A percentile compares a stretch with the other conserved stretches of the same genome.
Evolutionary conservation across 2,797 vertebrate genomes (phyloP).

Genomic region (Buceros bicornis): DNA sequence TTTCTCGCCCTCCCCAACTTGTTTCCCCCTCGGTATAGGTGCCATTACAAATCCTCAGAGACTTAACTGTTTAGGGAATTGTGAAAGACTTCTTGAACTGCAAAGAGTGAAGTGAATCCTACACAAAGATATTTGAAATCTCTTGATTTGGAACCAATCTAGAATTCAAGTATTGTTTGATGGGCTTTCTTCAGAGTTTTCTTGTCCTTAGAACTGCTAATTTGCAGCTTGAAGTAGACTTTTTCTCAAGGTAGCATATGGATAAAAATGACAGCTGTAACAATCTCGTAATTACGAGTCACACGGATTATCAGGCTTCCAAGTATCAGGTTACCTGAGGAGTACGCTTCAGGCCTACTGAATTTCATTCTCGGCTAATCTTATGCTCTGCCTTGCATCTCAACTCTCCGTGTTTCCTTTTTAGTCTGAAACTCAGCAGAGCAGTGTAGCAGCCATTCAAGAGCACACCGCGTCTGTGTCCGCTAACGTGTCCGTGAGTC

Average conservation of each 20-base stretch:
- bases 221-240: neutral
- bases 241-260: fast-evolving
- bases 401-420: neutral
- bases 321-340: neutral
- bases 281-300: neutral
- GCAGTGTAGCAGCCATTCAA: conserved; percentile 2
- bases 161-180: neutral
- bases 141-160: neutral
- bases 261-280: neutral
- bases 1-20: neutral
- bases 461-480: conserved; percentile 59
- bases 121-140: neutral
- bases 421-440: conserved; percentile 61
- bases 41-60: neutral
- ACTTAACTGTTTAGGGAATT: neutral
- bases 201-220: neutral
- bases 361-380: neutral
- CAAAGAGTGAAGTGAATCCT: neutral
- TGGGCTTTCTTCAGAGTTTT: neutral
- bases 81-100: neutral
- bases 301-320: neutral
- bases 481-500: conserved; percentile 83
- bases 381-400: neutral
- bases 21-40: neutral
- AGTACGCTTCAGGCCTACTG: neutral